Evolutionary conservation across 2,113 vertebrate genomes (phyloP).

Genomic region (Lethenteron camtschaticum): DNA sequence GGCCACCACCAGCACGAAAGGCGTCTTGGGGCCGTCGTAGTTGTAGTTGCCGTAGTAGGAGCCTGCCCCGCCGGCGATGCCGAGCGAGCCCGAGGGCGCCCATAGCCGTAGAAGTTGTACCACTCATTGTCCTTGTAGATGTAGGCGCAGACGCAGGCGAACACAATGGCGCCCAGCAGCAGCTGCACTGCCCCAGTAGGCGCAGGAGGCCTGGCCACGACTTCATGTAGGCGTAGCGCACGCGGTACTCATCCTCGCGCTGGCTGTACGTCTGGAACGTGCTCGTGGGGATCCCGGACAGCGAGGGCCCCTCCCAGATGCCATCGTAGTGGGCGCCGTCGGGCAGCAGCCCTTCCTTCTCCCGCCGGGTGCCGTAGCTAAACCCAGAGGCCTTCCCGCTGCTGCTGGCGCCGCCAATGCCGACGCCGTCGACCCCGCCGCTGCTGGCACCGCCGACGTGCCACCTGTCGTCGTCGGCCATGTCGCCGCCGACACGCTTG

Average conservation of each 20-base stretch:
- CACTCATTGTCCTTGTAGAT: constrained; percentile 79
- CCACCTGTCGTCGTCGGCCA: not conserved
- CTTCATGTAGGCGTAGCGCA: constrained; percentile 68
- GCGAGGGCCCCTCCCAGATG: no score
- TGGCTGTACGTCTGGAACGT: constrained; percentile 41
- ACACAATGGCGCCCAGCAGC: constrained; percentile 55
- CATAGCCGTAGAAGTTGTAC: constrained; percentile 21
- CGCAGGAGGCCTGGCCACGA: constrained; percentile 75
- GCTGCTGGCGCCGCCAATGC: not conserved
- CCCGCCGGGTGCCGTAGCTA: constrained; percentile 3
- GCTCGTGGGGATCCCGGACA: constrained; percentile 14
- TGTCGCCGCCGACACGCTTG: not conserved
- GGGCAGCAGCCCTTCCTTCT: no score
- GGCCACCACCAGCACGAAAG: constrained; percentile 53
- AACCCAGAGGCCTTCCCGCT: not conserved
- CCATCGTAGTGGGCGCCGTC: no score
- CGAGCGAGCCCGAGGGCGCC: constrained; percentile 24
- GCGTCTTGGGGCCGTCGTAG: constrained; percentile 61
- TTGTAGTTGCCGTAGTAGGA: constrained; percentile 25
- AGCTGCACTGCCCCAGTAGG: constrained; percentile 44
- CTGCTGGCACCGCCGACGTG: not conserved
- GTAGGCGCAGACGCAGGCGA: constrained; percentile 77
- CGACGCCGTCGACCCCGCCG: constrained; percentile 6
- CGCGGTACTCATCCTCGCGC: constrained; percentile 40
- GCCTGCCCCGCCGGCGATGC: constrained; percentile 10